Conservation (phyloP, 2,797 vertebrate genomes). For the Astyanax mexicanus region DNA sequence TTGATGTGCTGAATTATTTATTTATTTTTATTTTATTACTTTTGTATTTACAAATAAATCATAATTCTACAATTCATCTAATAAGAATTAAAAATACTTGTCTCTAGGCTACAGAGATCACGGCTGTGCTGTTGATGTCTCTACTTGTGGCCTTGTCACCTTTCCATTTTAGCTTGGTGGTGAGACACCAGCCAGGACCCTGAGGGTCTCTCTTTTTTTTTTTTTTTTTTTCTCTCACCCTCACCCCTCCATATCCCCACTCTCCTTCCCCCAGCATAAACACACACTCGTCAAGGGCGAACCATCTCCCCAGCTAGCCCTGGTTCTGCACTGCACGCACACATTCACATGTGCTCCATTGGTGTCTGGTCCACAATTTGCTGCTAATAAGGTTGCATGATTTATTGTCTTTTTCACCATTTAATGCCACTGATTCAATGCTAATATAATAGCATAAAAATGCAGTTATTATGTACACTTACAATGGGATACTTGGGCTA, state of each 20-base stretch:
- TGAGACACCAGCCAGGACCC: slow-evolving; percentile 30
- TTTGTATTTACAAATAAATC: too few relatives aligned
- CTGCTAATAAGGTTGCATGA: slow-evolving; percentile 68
- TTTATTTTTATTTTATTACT: too few relatives aligned
- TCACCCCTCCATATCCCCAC: slow-evolving; percentile 17
- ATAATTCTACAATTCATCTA: too few relatives aligned
- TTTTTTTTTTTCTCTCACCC: too few relatives aligned
- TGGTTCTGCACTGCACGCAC: background rate
- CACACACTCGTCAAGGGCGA: slow-evolving; percentile 33
- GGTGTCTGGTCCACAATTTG: slow-evolving; percentile 45
- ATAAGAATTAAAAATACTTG: background rate
- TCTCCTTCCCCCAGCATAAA: slow-evolving; percentile 19
- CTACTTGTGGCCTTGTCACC: slow-evolving; percentile 43
- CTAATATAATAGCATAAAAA: too few relatives aligned
- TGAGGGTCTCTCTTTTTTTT: slow-evolving; percentile 20
- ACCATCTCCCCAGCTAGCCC: background rate
- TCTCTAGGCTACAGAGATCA: slow-evolving; percentile 9
- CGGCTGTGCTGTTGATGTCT: slow-evolving; percentile 42
- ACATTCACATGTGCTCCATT: slow-evolving; percentile 34
- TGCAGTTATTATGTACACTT: too few relatives aligned
- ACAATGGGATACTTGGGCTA: too few relatives aligned
- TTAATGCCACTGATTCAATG: too few relatives aligned
- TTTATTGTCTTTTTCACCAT: too few relatives aligned
- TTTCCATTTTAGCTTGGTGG: slow-evolving; percentile 28
- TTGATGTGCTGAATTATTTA: background rate